These are phyloP conservation scores for Glyphotaelius pellucidus DNA, from an alignment of 2,888 invertebrate species.

Conservation along the genomic window DNA sequence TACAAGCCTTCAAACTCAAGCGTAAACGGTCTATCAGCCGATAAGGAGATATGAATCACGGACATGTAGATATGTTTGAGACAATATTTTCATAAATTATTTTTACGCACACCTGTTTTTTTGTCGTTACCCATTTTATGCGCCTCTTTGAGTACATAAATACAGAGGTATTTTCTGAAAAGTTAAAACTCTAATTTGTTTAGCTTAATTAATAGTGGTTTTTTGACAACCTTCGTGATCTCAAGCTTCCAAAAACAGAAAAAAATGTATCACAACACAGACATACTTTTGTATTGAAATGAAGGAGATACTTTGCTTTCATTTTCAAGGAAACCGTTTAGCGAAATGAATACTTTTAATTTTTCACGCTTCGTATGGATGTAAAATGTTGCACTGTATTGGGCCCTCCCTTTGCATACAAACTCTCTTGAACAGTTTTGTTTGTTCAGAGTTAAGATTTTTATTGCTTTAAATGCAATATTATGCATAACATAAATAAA, in stretches of 20 bases:
- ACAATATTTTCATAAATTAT: neutral
- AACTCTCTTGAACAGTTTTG: neutral
- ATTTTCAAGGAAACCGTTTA: neutral
- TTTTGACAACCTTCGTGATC: too few species aligned
- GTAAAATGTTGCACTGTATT: neutral
- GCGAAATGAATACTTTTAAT: neutral
- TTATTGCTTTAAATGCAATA: neutral
- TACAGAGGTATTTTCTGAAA: too few species aligned
- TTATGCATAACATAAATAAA: neutral
- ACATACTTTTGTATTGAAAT: neutral
- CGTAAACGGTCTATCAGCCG: neutral
- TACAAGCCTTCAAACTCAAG: neutral
- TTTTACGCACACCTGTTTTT: neutral
- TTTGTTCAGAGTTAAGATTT: conserved; percentile 6
- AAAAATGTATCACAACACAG: neutral
- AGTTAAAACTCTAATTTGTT: too few species aligned
- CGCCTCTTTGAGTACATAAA: neutral
- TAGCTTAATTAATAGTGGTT: too few species aligned
- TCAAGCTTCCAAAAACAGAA: neutral
- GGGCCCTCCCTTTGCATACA: neutral
- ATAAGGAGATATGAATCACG: neutral
- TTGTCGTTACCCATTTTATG: neutral
- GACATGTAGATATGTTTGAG: neutral
- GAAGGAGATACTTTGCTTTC: neutral
- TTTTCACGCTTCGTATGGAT: neutral